Evolutionary conservation across 2,888 invertebrate genomes (phyloP), one percentile per base, ranked within the genome.

Genomic region (Drosophila recens): DNA sequence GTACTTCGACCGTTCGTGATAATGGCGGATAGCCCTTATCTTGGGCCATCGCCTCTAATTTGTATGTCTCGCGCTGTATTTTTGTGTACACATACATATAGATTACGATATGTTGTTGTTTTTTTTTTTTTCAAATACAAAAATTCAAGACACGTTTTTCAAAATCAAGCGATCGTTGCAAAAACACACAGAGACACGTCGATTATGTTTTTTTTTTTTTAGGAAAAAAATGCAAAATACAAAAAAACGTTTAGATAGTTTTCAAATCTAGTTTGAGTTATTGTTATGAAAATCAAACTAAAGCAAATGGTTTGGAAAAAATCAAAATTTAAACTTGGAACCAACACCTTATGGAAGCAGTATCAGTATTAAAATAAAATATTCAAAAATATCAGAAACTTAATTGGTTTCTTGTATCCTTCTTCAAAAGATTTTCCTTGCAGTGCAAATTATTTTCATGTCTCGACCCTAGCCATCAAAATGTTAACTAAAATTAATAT

Each of bases 11-110:
- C 93, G 97, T 97, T 94, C 98, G 96, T 94, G 97, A 97, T 94
- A 98, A 96, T 94, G 97, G 96, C 93, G 97, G 97, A 94, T 95
- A 96, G 93, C 98, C 98, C 95, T 97, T 97, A 95, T 99, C 99
- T 95, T 97, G 96, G 94, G 98, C 98, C 95, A 97, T 97, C 94
- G 98, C 98, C 95, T 97, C 97, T 96, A 98, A 95, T 95, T 97
- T 97, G 96, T 98, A 98, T 93, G 97, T 97, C 95, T 98, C 98
- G 95, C 98, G 97, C 98, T 98, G 90, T 89, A 73, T 84, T 75
- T 84, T 79, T 30, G 53, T 68, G 70, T 78, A 72, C 69, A 69
- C 81, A 59, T 77, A 68, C 36, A 68, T 42, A 59, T 51, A 23
- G 52, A 46, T 54, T 57, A 34, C 45, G 38, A 34, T 72, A 43